Evolutionary conservation across 2,888 invertebrate genomes (phyloP), one percentile per base, ranked within the genome.

Genomic region (Chironomus riparius): DNA sequence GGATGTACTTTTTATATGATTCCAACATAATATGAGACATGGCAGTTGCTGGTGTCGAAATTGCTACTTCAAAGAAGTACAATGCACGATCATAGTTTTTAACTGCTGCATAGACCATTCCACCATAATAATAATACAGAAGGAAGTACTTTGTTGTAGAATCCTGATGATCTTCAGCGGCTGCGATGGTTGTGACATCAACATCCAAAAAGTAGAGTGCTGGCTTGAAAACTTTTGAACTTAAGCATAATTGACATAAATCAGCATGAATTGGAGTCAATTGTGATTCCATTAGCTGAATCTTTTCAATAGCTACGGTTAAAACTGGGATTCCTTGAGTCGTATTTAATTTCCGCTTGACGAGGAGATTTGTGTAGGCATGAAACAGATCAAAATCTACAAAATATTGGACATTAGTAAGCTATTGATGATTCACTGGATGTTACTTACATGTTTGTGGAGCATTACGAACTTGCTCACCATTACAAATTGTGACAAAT

Each of bases 11-110:
- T 85, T 98, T 98, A 84, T 97, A 98, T 13, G 97, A 92, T 85
- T 98, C 98, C 77, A 98, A 86, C 96, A 98, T 97, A 77, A 98
- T 95, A 83, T 97, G 95, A 77, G 97, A 97, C 77, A 98, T 94
- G 50, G 94, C 94, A 86, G 92, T 89, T 47, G 95, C 93, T 3
- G 97, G 97, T n/a, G 96, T 96, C 28, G 96, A 96, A 77, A 97
- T 91, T 77, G 93, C 96, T 18, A 97, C 95, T 89, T 98, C 97
- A 84, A 95, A 96, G 85, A 95, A 97, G 84, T 96, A 97, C 77
- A 97, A 85, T 7, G 97, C 96, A 81, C 95, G 88, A 79, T 96
- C 94, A 82, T 93, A 95, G 81, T 96, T 94, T 83, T 97, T 96
- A 80, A 97, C 85, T 12, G 95, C 94, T 76, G 96, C 91, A 83